Evolutionary conservation across 1,140 invertebrate genomes (phyloP).

Genomic region (Bombus difficillimus): DNA sequence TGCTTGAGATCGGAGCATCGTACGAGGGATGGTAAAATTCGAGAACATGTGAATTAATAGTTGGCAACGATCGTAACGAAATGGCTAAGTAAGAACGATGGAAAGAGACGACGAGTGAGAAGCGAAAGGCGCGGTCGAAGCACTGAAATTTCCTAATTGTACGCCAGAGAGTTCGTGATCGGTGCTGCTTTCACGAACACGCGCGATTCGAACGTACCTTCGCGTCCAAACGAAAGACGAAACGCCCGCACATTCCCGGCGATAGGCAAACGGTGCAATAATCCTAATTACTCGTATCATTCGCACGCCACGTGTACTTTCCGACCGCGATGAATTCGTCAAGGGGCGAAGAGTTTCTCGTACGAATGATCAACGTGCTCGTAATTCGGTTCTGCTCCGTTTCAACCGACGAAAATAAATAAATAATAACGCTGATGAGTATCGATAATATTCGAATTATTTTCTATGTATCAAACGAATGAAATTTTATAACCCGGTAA

Average conservation of each 20-base stretch:
- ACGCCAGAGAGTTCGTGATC: conserved; percentile 53
- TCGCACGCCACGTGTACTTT: conserved; percentile 32
- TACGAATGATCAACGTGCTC: not conserved
- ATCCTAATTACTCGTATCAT: conserved; percentile 49
- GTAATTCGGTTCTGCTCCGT: not conserved
- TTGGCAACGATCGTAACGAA: not conserved
- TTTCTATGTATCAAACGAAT: not conserved
- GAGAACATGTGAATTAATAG: too few species aligned
- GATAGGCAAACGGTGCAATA: conserved; percentile 50
- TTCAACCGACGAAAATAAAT: not conserved
- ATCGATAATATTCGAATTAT: not conserved
- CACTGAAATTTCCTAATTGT: conserved; percentile 43
- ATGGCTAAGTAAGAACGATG: not conserved
- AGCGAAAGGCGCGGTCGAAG: conserved; percentile 13
- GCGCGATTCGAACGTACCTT: conserved; percentile 7
- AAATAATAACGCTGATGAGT: too few species aligned
- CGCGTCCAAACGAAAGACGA: conserved; percentile 13
- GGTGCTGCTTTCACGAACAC: conserved; percentile 36
- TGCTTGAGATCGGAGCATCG: too few species aligned
- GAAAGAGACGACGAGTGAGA: not conserved
- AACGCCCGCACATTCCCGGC: conserved; percentile 28
- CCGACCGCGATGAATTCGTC: conserved; percentile 34
- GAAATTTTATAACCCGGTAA: not conserved
- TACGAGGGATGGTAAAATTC: too few species aligned
- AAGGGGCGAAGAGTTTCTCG: conserved; percentile 21